Base-by-base conservation (phyloP, 2,113 vertebrate genomes). In the Tringa solitaria region DNA sequence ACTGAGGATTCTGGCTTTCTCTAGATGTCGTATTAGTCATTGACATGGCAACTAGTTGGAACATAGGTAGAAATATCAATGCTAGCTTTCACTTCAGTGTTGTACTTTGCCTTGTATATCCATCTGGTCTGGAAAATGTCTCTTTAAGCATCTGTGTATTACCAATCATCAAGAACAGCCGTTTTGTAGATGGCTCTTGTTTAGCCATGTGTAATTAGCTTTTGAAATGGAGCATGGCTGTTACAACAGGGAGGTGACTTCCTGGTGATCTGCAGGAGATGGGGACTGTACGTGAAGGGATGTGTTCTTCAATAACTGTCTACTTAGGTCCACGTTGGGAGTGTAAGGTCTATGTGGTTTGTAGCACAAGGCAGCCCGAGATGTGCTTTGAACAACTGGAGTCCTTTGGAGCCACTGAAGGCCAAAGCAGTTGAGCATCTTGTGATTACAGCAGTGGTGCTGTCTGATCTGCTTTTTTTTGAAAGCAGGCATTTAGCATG, bases 301-400 rank as follows among this genome's bases (percentile, higher is more conserved):
- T 1, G 0, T 45, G 12, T 67, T 90, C 53, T 70, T 76, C 23
- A 19, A 50, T 33, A 83, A 24, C 41, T 51, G 5, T 70, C 73
- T 64, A 35, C 21, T 48, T 67, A 65, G 23, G 23, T 2, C 51
- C 16, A 8, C 0, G 0, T 5, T 48, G 35, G 41, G 32, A 74
- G 13, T 0, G 0, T 74, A 56, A 67, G 9, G 12, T 39, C n/a
- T 84, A 4, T 23, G 7, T 6, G 8, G 12, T 70, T 45, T 60
- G 22, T 70, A 46, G 51, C 14, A 32, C 12, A 67, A 43, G 32
- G 41, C 41, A 57, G 32, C 35, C 15, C 0, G 1, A 79, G 57
- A 26, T 61, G 35, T 37, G 18, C 10, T 78, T 67, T n/a, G 35
- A 33, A 54, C 41, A 53, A 3, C 12, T 54, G 45, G 27, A 30